A percentile compares a stretch with the other conserved stretches of the same genome.
These are phyloP conservation scores for Lamellibrachia columna DNA, from an alignment of 2,888 invertebrate species.

Conservation along the genomic window DNA sequence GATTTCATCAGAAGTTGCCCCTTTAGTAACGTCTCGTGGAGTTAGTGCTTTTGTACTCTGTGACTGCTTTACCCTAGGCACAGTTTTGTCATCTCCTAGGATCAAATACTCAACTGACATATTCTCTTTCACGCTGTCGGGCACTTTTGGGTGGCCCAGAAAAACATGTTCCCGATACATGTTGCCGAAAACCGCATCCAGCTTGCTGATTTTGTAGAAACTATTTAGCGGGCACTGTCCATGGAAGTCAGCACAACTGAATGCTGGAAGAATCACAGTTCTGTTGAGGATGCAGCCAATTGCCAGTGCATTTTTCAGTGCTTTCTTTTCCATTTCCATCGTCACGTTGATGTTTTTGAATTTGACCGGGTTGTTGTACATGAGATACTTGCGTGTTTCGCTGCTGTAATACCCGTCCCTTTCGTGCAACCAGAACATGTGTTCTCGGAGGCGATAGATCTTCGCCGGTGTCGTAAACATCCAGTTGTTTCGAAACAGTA, in stretches of 20 bases:
- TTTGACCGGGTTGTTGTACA: constrained; percentile 33
- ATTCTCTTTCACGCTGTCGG: background rate
- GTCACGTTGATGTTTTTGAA: constrained; percentile 13
- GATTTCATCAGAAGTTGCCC: no score
- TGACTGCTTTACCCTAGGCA: no score
- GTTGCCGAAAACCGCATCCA: background rate
- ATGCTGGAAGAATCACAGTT: constrained; percentile 38
- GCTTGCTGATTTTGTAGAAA: background rate
- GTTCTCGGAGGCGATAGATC: constrained; percentile 31
- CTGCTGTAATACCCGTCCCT: constrained; percentile 33
- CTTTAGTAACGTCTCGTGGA: no score
- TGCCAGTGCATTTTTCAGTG: constrained; percentile 29
- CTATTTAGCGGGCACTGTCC: background rate
- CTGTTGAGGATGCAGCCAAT: constrained; percentile 33
- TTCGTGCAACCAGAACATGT: constrained; percentile 28
- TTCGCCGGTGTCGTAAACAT: constrained; percentile 28
- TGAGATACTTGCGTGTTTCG: constrained; percentile 30
- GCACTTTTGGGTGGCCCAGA: background rate
- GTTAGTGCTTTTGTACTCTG: no score
- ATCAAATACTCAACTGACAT: no score
- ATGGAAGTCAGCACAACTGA: constrained; percentile 30
- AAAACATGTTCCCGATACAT: constrained; percentile 14
- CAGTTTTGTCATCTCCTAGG: no score
- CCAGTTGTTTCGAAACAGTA: constrained; percentile 35
- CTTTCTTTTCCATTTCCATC: constrained; percentile 21